Evolutionary conservation across 2,888 invertebrate species (phyloP).

Genomic region (Agrilus cyanescens): DNA sequence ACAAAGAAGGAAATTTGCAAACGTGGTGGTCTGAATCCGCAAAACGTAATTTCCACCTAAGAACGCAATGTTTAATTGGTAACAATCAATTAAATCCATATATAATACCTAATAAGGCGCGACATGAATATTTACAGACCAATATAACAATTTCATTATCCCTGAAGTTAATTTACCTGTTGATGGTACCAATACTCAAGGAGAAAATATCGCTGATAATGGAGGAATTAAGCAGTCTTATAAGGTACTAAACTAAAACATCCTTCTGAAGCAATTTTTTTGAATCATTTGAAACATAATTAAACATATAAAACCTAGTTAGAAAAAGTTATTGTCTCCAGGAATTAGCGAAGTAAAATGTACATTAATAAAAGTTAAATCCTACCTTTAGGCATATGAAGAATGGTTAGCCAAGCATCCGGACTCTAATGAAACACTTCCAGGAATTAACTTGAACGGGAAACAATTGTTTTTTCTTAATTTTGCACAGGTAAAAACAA

Average conservation of each 20-base stretch:
- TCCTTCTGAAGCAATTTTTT: too few relatives aligned
- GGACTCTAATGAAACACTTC: constrained; percentile 49
- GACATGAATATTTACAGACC: constrained; percentile 41
- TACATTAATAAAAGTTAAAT: constrained; percentile 26
- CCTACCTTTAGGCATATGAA: constrained; percentile 56
- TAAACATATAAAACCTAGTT: constrained; percentile 4
- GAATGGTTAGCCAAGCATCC: constrained; percentile 59
- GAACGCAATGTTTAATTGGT: constrained; percentile 65
- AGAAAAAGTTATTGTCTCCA: too few relatives aligned
- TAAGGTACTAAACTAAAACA: constrained; percentile 32
- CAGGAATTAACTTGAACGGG: constrained; percentile 61
- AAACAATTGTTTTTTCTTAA: constrained; percentile 83
- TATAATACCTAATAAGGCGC: background rate
- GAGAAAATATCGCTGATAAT: constrained; percentile 95
- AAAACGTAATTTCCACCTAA: constrained; percentile 59
- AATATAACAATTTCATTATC: constrained; percentile 73
- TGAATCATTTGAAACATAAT: too few relatives aligned
- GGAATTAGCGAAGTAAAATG: constrained; percentile 17
- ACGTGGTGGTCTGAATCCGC: constrained; percentile 74
- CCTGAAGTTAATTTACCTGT: constrained; percentile 65
- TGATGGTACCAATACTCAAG: constrained; percentile 68
- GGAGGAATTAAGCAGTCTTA: constrained; percentile 91
- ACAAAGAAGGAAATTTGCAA: constrained; percentile 83
- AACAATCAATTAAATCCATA: constrained; percentile 9
- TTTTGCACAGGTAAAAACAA: constrained; percentile 57